Evolutionary conservation across 92 coral and sea anemone species (phyloP).

Genomic region (Epizoanthus ramosus): DNA sequence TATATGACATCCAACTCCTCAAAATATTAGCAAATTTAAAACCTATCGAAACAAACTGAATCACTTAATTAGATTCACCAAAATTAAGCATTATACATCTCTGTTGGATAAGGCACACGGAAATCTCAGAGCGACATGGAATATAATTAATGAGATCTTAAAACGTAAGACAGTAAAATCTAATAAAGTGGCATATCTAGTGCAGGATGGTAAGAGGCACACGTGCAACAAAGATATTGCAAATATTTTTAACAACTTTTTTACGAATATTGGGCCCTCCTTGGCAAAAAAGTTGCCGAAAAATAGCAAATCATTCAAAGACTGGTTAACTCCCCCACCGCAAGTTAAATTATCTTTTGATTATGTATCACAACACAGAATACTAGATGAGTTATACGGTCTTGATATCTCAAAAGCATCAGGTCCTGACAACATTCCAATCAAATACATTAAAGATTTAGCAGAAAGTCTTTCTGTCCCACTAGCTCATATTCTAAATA

Average conservation of each 20-base stretch:
- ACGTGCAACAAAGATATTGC: slow-evolving; percentile 1
- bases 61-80: neutral
- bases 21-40: neutral
- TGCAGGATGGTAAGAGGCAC: neutral
- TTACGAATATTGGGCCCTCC: neutral
- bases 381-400: neutral
- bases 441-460: no score
- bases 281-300: neutral
- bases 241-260: neutral
- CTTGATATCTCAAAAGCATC: no score
- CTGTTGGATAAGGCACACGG: slow-evolving; percentile 1
- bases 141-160: neutral
- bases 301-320: neutral
- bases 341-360: neutral
- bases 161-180: neutral
- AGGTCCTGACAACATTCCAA: no score
- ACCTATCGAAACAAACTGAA: no score
- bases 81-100: neutral
- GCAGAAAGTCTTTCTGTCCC: no score
- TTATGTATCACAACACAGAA: slow-evolving; percentile 1
- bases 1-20: slow-evolving; percentile 2
- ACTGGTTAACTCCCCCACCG: neutral
- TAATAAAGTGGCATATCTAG: neutral
- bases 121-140: slow-evolving; percentile 1
- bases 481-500: no score